Base-by-base conservation (phyloP, 2,113 vertebrate genomes). In the Gadus chalcogrammus region DNA sequence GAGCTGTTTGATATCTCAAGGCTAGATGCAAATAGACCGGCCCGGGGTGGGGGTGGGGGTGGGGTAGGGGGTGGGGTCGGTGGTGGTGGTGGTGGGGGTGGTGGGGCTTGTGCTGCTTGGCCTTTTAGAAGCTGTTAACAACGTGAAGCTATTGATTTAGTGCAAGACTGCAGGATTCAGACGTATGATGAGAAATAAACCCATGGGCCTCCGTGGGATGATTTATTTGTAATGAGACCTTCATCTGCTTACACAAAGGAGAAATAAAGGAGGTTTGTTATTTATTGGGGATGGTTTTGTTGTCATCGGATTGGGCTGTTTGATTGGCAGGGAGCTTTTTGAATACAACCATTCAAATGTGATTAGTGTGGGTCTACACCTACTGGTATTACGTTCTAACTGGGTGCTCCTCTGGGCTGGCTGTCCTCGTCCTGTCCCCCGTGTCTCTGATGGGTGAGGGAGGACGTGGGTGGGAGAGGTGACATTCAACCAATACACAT, bases 1-100 rank as follows among this genome's bases (percentile, higher is more conserved):
- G 73, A 22, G 67, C 53, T 78, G 76, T 83, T 79, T 79, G 75
- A 85, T 76, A 82, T 76, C 79, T 35, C 59, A 0, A 15, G 62
- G 24, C 64, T 80, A 38, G 56, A 86, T 84, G 79, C 75, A 61
- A 72, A 77, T 53, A 52, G 59, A 63, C 75, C 68, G 63, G 69
- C 65, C 9, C 63, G 38, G 69, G 68, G 69, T 12, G 63, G 27
- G 16, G 55, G 52, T 15, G 52, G 16, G 55, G 55, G 15, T 5
- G 55, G 13, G 42, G 42, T 6, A 2, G 42, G 12, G 38, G 38
- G 38, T 12, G 38, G 38, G 1, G 38, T 3, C 2, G 7, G 42
- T 13, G 42, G 42, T 13, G 42, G 42, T 13, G 42, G 42, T 48
- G 42, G 6, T 4, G 9, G 38, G 1, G 38, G 38, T 11, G 5